Conservation (phyloP, 2,113 vertebrate species). For the Nycticebus coucang region DNA sequence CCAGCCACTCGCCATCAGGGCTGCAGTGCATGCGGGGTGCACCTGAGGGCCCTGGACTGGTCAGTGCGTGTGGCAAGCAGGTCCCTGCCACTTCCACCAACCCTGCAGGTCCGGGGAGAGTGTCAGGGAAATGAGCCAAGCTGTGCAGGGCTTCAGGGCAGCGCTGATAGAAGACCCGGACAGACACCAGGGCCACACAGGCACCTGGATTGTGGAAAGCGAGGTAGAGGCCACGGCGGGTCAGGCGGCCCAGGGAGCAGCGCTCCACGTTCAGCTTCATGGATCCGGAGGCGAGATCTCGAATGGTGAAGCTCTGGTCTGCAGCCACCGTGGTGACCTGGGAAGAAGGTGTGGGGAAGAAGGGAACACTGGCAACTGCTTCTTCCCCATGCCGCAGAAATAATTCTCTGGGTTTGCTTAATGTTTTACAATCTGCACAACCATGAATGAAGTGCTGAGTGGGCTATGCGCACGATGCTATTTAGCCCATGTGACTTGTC, state of each 20-base stretch:
- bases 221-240: slow-evolving; percentile 86
- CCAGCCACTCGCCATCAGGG: slow-evolving; percentile 85
- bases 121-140: slow-evolving; percentile 85
- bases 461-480: not conserved
- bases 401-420: not conserved
- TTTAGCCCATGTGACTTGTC: not conserved
- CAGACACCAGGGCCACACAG: slow-evolving; percentile 86
- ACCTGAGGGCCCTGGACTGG: slow-evolving; percentile 67
- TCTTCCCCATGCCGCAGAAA: not conserved
- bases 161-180: slow-evolving; percentile 87
- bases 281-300: slow-evolving; percentile 78
- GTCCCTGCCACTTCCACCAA: slow-evolving; percentile 82
- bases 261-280: slow-evolving; percentile 86
- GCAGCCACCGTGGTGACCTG: slow-evolving; percentile 88
- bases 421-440: not conserved
- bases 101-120: slow-evolving; percentile 76
- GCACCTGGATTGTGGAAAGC: slow-evolving; percentile 89
- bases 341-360: not conserved
- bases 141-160: slow-evolving; percentile 79
- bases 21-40: slow-evolving; percentile 86
- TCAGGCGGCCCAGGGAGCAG: slow-evolving; percentile 82
- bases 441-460: not conserved
- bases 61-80: slow-evolving; percentile 79
- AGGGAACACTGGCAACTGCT: not conserved
- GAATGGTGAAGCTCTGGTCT: slow-evolving; percentile 86